Percentiles rank a stretch among this genome's conserved stretches.
Evolutionary conservation across 2,888 invertebrate genomes (phyloP).

Genomic region (Cerceris ruficornis): DNA sequence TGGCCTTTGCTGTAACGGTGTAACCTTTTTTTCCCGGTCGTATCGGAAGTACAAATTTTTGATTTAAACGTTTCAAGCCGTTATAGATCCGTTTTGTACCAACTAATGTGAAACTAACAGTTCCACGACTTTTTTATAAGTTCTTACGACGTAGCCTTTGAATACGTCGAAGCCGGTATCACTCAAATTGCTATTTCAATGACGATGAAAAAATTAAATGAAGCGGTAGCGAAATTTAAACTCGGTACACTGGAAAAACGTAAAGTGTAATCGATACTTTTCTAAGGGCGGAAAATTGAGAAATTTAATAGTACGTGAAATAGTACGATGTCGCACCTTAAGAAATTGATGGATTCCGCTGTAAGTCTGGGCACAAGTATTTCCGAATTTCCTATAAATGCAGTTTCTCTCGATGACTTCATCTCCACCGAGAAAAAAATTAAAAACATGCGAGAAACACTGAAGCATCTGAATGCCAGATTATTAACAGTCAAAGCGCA

Average conservation of each 20-base stretch:
- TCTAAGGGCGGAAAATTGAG: neutral
- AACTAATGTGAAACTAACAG: no score
- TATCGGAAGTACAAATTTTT: neutral
- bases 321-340: constrained; percentile 14
- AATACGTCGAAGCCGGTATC: no score
- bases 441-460: constrained; percentile 27
- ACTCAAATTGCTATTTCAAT: no score
- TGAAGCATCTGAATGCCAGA: constrained; percentile 59
- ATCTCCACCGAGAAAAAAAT: constrained; percentile 65
- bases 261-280: neutral
- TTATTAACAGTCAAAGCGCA: constrained; percentile 56
- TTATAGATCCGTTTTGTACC: neutral
- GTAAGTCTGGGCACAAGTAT: constrained; percentile 37
- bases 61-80: neutral
- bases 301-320: neutral
- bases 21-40: neutral
- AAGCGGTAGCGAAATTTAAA: no score
- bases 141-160: no score
- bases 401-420: constrained; percentile 60
- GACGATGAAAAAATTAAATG: no score
- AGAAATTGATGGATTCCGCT: constrained; percentile 40
- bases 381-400: constrained; percentile 63
- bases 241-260: no score
- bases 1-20: neutral
- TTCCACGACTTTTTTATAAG: no score